These are phyloP conservation scores for Protonibea diacanthus DNA, from an alignment of 2,797 vertebrate genomes.

Conservation along the genomic window DNA sequence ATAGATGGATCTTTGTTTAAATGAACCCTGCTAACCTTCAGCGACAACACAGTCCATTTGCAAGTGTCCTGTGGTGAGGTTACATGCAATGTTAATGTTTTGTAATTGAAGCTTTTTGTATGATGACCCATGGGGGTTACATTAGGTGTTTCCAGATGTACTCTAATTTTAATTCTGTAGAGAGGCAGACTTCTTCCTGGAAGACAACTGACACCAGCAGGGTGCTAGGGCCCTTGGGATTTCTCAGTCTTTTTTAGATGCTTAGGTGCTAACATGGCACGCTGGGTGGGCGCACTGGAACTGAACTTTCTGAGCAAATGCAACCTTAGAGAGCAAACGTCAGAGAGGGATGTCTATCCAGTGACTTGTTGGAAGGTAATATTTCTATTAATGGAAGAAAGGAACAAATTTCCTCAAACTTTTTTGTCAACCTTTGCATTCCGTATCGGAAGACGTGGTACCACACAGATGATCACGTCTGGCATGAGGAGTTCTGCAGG, in stretches of 20 bases:
- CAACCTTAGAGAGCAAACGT: background rate
- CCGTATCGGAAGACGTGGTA: background rate
- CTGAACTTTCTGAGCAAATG: background rate
- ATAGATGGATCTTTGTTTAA: too few species aligned
- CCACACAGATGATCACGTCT: background rate
- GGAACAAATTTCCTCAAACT: background rate
- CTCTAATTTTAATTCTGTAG: constrained; percentile 80
- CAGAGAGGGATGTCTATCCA: background rate
- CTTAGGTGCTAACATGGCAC: constrained; percentile 29
- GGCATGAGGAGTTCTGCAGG: constrained; percentile 6
- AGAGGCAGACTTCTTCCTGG: constrained; percentile 67
- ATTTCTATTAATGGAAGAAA: background rate
- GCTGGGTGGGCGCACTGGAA: constrained; percentile 5
- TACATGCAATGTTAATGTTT: constrained; percentile 4
- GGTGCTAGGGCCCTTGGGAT: constrained; percentile 42
- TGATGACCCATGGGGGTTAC: constrained; percentile 17
- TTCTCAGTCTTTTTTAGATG: constrained; percentile 66
- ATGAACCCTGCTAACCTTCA: background rate
- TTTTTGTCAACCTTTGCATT: background rate
- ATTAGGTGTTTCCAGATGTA: constrained; percentile 46
- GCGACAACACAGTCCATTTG: background rate
- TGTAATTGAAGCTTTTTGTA: constrained; percentile 15
- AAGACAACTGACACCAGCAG: constrained; percentile 72
- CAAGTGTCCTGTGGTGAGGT: background rate
- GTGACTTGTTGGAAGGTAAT: background rate